Base-by-base conservation (phyloP, 2,113 vertebrate species). In the Polyodon spathula region DNA sequence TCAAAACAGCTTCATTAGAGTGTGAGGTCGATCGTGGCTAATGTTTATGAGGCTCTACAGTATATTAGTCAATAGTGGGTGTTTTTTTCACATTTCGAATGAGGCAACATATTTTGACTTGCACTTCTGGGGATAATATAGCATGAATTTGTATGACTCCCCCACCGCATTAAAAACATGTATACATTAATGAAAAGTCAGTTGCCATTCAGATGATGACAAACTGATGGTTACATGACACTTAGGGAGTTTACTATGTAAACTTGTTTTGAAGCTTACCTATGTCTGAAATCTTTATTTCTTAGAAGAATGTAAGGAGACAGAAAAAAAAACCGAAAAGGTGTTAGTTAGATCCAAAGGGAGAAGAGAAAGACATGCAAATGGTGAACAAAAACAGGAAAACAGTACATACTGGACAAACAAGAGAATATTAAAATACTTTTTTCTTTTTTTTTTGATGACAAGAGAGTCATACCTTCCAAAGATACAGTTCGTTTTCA, bases 261-360 rank as follows among this genome's bases (percentile, higher is more conserved):
- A 4, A 57, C 39, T 40, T 17, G 8, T 14, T 53, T 38, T 62
- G 27, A 53, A 71, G 79, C 95, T 89, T 95, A 99, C 96, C 96
- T 99, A 92, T 99, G 96, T 91, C 94, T 94, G 90, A 98, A 98
- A 89, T 99, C 96, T 91, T 99, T 99, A 92, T 99, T 99, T 92
- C 96, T 98, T 90, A 73, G 73, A 81, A 77, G 69, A 85, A 68
- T 82, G 86, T 79, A 91, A 81, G 73, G 73, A 69, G 82, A 84
- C 69, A 79, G 85, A 79, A 75, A 78, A 75, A 68, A 75, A 80
- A 71, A 72, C 16, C 63, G 42, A 69, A 55, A 72, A 39, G 58
- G 11, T 46, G 37, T 62, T 50, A 64, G 64, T 59, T 65, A 60
- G 70, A 74, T 59, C 37, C 59, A 66, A 61, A 46, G 44, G 44